Conservation (phyloP, 2,797 vertebrate species). For the Molossus molossus region DNA sequence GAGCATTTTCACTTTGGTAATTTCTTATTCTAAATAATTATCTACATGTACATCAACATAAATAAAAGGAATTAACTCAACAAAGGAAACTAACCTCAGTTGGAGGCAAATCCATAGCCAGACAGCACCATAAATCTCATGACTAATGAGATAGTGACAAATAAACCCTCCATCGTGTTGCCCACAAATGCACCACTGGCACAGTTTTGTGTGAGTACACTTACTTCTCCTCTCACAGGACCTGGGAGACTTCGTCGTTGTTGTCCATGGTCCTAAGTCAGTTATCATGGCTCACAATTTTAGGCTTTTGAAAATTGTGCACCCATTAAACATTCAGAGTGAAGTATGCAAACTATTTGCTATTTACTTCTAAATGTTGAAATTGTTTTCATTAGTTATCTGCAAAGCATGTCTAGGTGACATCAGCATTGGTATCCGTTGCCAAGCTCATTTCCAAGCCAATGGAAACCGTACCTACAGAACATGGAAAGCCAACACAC, state of each 20-base stretch:
- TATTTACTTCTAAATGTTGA: slow-evolving; percentile 53
- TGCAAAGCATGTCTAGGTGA: not conserved
- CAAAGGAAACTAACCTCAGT: slow-evolving; percentile 85
- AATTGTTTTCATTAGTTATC: not conserved
- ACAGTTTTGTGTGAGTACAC: not conserved
- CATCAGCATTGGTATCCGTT: not conserved
- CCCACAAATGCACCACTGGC: not conserved
- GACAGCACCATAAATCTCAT: slow-evolving; percentile 86
- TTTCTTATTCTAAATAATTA: slow-evolving; percentile 63
- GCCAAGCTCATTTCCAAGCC: not conserved
- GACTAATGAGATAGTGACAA: slow-evolving; percentile 84
- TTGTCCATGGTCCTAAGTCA: slow-evolving; percentile 1
- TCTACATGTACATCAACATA: slow-evolving; percentile 74
- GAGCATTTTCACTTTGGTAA: not conserved
- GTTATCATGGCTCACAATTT: not conserved
- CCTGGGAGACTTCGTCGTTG: not conserved
- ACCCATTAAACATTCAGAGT: not conserved
- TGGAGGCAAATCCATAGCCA: slow-evolving; percentile 81
- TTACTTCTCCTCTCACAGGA: not conserved
- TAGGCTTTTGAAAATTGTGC: slow-evolving; percentile 14
- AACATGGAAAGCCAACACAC: not conserved
- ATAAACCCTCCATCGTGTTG: slow-evolving; percentile 83
- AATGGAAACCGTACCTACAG: not conserved
- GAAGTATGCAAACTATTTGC: slow-evolving; percentile 22
- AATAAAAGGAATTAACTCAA: slow-evolving; percentile 86